These are phyloP conservation scores for Hepsetus odoe DNA, from an alignment of 2,113 vertebrate genomes.

Conservation along the genomic window DNA sequence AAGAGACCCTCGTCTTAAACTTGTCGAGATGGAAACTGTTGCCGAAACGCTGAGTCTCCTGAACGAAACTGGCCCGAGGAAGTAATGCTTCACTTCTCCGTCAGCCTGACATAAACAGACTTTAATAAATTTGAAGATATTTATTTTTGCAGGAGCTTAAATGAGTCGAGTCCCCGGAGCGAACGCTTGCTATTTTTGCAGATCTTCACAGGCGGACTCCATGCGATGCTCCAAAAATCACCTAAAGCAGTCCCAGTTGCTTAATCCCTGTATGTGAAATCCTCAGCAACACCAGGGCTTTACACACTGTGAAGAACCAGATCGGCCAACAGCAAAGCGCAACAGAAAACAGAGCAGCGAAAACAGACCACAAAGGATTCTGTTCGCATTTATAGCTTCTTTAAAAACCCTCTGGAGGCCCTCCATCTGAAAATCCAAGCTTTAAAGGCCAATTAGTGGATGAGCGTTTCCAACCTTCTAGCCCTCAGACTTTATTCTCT, in stretches of 20 bases:
- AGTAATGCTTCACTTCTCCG: background rate
- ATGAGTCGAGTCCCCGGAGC: background rate
- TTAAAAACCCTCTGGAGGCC: slow-evolving; percentile 59
- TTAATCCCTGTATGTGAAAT: background rate
- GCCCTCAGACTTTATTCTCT: slow-evolving; percentile 34
- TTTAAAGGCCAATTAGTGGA: slow-evolving; percentile 65
- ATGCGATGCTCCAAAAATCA: background rate
- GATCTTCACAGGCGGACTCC: background rate
- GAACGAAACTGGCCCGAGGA: background rate
- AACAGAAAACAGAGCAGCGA: background rate
- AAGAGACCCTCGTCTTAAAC: no score
- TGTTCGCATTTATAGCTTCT: slow-evolving; percentile 36
- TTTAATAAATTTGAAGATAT: background rate
- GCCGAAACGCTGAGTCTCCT: no score
- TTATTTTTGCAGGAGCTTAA: background rate
- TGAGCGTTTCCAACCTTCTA: slow-evolving; percentile 57
- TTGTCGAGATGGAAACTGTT: background rate
- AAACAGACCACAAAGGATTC: background rate
- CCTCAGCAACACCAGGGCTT: background rate
- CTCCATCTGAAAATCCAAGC: slow-evolving; percentile 72
- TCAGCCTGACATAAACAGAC: background rate
- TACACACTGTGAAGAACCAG: background rate
- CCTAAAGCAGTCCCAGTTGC: background rate
- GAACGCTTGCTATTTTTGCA: background rate
- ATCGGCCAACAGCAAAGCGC: background rate